Evolutionary conservation across 2,888 invertebrate genomes (phyloP), one percentile per base, ranked within the genome.

Genomic region (Tiphia femorata): DNA sequence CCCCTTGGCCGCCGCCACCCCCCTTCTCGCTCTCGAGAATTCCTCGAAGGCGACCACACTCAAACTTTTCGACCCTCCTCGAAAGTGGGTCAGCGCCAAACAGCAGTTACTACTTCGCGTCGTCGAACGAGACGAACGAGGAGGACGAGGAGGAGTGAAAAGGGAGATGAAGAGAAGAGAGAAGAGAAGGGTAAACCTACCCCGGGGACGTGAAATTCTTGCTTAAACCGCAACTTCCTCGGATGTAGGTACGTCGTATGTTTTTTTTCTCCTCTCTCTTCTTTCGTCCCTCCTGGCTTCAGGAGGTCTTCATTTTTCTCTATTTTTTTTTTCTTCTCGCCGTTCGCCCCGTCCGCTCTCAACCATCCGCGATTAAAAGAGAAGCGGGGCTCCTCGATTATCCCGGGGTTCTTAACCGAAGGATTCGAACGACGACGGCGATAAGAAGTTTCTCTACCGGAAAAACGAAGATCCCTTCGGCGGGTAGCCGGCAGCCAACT

Each of bases 41-140:
- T 49, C 41, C 38, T 54, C 41, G 29, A 40, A 43, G 54, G 37
- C 46, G 54, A 46, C 47, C 21, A 25, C 42, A 38, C 48, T 19
- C 25, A 10, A 59, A 56, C 50, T 59, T 58, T 58, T 53, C 58
- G 53, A 49, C 46, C 37, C 41, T 14, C 12, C n/a, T 14, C 35
- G 20, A 41, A 59, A 59, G 48, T 56, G 33, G 59, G 51, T 56
- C 59, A 48, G 27, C 55, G 33, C 27, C 27, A 51, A 59, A 59
- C 48, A 29, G 40, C 48, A 51, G 55, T 55, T 55, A 59, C 48
- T 49, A 50, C 50, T 58, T 55, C 47, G 25, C 41, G 30, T 23
- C 16, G 43, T 37, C 43, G 48, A 59, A 48, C 27, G 10, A 12
- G 23, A 37, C 21, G 19, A 20, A 14, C 46, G 17, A 41, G 23